A percentile compares a stretch with the other conserved stretches of the same genome.
phyloP scores from a whole-genome alignment of 2,797 vertebrate species.

The Bryconaethiops microstoma region DNA sequence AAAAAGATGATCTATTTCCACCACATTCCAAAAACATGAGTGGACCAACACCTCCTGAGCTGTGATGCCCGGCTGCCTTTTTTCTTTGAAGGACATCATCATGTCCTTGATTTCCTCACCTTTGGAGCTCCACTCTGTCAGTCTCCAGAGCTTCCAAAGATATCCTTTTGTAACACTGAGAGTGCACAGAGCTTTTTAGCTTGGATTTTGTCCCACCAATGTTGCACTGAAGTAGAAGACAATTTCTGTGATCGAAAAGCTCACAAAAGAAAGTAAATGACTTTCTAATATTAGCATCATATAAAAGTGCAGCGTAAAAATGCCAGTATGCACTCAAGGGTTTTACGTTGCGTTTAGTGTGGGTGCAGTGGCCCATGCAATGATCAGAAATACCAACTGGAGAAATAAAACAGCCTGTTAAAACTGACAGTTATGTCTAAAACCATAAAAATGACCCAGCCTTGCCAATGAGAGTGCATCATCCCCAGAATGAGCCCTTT shows the following conservation, averaged over 20 bases:
- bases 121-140: not conserved
- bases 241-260: too few species aligned
- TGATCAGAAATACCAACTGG: not conserved
- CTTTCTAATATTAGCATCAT: too few species aligned
- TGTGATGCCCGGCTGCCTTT: not conserved
- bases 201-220: too few species aligned
- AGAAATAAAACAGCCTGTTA: not conserved
- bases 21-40: too few species aligned
- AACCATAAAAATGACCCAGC: slow-evolving; percentile 6
- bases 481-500: not conserved
- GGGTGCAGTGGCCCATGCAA: not conserved
- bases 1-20: too few species aligned
- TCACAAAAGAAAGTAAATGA: too few species aligned
- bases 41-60: too few species aligned
- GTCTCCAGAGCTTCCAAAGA: not conserved
- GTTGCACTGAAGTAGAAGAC: too few species aligned
- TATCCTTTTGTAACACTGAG: not conserved
- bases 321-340: not conserved
- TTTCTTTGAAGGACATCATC: not conserved
- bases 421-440: slow-evolving; percentile 8
- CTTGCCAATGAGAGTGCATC: slow-evolving; percentile 7
- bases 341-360: not conserved
- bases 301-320: not conserved
- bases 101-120: not conserved
- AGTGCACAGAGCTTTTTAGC: too few species aligned